A percentile compares a stretch with the other conserved stretches of the same genome.
Conservation (phyloP, 2,797 vertebrate species). For the Danio choprae region DNA sequence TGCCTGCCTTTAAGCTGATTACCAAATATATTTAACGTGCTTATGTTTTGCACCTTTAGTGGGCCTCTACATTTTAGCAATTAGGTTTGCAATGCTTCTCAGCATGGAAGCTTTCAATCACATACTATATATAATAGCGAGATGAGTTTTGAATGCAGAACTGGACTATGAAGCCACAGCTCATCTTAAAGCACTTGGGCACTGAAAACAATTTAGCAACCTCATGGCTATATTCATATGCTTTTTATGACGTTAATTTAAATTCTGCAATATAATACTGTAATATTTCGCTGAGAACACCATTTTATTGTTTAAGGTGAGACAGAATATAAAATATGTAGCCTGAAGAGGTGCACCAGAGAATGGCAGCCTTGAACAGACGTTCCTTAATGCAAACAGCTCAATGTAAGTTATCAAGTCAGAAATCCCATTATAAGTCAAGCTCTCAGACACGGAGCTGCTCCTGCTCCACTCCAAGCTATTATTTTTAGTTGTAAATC, state of each 20-base stretch:
- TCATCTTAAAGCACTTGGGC: neutral
- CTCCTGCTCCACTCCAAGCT: neutral
- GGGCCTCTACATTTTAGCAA: neutral
- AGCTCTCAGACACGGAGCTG: neutral
- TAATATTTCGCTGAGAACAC: neutral
- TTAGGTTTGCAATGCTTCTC: neutral
- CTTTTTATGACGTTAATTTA: neutral
- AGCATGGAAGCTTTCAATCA: slow-evolving; percentile 1
- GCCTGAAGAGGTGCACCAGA: neutral
- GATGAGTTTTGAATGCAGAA: neutral
- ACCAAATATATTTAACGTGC: slow-evolving; percentile 14
- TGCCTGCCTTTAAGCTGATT: neutral
- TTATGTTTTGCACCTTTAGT: neutral
- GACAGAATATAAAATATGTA: neutral
- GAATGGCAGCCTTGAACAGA: neutral
- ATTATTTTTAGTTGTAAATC: slow-evolving; percentile 17
- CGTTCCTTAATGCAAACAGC: neutral
- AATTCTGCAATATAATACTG: neutral
- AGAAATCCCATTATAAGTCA: neutral
- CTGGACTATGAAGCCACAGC: neutral
- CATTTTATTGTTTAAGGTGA: neutral
- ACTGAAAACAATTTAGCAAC: neutral
- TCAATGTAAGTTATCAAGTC: neutral
- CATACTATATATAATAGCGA: neutral
- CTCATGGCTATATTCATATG: neutral